Evolutionary conservation across 2,797 vertebrate genomes (phyloP).

Genomic region (Jordanella pulchra): DNA sequence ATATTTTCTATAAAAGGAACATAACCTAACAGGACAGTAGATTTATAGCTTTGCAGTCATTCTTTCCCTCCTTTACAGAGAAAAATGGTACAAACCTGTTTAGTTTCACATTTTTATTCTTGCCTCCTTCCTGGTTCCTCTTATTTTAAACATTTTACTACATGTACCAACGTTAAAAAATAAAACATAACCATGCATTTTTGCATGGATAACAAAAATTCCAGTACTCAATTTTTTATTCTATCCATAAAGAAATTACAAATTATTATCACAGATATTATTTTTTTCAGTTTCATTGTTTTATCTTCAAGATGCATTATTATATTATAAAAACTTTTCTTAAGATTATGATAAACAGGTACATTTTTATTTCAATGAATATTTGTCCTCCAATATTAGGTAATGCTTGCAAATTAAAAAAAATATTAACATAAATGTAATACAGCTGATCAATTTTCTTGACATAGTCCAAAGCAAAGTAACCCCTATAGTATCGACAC

Average conservation of each 20-base stretch:
- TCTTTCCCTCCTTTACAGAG: conserved; percentile 7
- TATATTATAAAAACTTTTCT: background rate
- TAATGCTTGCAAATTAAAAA: no score
- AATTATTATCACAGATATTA: no score
- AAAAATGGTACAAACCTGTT: background rate
- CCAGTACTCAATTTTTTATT: no score
- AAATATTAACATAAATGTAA: no score
- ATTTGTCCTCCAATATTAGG: no score
- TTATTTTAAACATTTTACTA: background rate
- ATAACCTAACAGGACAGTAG: conserved; percentile 16
- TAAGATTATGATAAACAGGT: background rate
- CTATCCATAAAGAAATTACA: background rate
- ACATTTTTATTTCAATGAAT: no score
- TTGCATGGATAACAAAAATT: background rate
- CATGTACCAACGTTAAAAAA: background rate
- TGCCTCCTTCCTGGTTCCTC: background rate
- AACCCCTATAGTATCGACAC: no score
- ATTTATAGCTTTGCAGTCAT: conserved; percentile 42
- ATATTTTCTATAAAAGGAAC: conserved; percentile 38
- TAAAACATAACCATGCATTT: background rate
- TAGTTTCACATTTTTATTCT: background rate
- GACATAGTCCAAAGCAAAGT: no score
- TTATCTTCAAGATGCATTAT: accelerated
- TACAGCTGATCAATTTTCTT: no score
- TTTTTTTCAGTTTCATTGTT: background rate